Percentiles rank a stretch among this genome's conserved stretches.
Conservation (phyloP, 2,888 invertebrate species). For the Neoascia interrupta region DNA sequence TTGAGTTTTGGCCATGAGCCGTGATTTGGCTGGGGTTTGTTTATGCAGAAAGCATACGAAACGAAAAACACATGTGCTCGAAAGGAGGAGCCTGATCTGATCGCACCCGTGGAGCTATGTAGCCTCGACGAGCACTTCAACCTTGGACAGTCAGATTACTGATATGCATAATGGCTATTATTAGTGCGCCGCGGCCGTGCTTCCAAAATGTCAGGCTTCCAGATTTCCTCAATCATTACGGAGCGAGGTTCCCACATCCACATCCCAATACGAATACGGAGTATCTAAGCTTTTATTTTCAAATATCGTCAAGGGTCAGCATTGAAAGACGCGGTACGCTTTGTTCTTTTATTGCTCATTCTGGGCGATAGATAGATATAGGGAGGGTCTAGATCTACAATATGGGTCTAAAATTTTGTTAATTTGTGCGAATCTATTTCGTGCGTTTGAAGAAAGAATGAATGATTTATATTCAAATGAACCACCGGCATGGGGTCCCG, state of each 20-base stretch:
- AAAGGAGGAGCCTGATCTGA: too few relatives aligned
- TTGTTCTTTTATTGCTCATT: constrained; percentile 51
- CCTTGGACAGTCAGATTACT: constrained; percentile 55
- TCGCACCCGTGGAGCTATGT: constrained; percentile 1
- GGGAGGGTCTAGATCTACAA: constrained; percentile 11
- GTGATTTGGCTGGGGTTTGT: constrained; percentile 2
- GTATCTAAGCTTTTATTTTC: too few relatives aligned
- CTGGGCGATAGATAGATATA: constrained; percentile 11
- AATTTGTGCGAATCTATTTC: constrained; percentile 65
- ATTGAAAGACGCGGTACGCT: constrained; percentile 44
- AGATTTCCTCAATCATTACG: constrained; percentile 58
- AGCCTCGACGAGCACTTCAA: constrained; percentile 21
- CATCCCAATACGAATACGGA: too few relatives aligned
- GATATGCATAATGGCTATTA: constrained; percentile 45
- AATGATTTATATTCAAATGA: constrained; percentile 61
- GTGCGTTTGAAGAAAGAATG: constrained; percentile 24
- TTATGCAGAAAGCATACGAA: constrained; percentile 39
- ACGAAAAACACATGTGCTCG: constrained; percentile 29
- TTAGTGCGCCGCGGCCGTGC: constrained; percentile 48
- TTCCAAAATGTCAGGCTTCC: constrained; percentile 64
- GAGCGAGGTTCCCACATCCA: not conserved
- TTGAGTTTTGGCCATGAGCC: constrained; percentile 26
- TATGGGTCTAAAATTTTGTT: constrained; percentile 50
- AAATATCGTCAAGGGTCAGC: constrained; percentile 45
- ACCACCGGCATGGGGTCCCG: constrained; percentile 55